Percentiles rank a stretch among this genome's conserved stretches.
phyloP scores from a whole-genome alignment of 2,888 invertebrate genomes.

The Galeruca laticollis region DNA sequence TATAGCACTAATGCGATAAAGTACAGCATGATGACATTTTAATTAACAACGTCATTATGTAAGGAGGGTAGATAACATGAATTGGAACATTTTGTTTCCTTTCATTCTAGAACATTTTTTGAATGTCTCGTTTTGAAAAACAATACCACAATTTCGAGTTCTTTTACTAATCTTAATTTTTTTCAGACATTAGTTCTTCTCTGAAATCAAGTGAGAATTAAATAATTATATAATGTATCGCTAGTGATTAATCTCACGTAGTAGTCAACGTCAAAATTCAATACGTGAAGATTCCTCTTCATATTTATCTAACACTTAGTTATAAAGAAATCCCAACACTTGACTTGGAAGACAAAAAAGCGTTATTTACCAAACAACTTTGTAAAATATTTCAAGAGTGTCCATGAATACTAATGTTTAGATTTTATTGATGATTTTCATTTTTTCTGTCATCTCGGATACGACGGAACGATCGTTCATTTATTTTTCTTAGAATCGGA shows the following conservation, averaged over 20 bases:
- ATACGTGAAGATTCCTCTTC: conserved; percentile 6
- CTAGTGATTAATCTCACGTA: conserved; percentile 5
- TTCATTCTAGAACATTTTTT: too few relatives aligned
- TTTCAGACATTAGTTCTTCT: background rate
- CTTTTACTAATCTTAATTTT: background rate
- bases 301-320: conserved; percentile 15
- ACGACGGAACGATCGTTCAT: conserved; percentile 40
- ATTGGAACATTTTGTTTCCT: too few relatives aligned
- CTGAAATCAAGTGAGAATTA: background rate
- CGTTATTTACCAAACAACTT: conserved; percentile 28
- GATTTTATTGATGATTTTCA: conserved; percentile 26
- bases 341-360: conserved; percentile 26
- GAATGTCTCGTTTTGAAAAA: too few relatives aligned
- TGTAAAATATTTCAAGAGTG: conserved; percentile 31
- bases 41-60: too few relatives aligned
- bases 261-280: conserved; percentile 16
- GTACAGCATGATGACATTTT: too few relatives aligned
- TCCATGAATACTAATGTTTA: conserved; percentile 30
- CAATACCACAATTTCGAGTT: too few relatives aligned
- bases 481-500: conserved; percentile 44
- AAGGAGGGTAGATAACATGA: too few relatives aligned
- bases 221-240: conserved; percentile 10
- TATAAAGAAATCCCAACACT: conserved; percentile 14
- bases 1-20: too few relatives aligned
- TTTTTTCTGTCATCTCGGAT: conserved; percentile 23